Percentiles rank a stretch among this genome's conserved stretches.
Conservation (phyloP, 2,113 vertebrate genomes). For the Colius striatus region DNA sequence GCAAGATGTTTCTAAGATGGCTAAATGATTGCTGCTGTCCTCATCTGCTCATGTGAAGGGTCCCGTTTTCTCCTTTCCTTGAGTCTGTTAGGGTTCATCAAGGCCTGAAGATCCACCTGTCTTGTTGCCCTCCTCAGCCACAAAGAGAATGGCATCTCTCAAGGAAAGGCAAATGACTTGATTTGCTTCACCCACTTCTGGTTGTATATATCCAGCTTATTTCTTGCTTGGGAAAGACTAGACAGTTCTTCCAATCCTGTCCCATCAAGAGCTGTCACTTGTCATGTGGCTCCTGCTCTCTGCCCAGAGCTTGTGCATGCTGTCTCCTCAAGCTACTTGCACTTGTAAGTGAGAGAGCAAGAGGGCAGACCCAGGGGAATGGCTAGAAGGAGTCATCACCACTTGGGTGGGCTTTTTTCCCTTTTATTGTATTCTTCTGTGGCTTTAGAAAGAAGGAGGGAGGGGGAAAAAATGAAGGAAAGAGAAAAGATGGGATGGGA, state of each 20-base stretch:
- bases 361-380: background rate
- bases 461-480: accelerated
- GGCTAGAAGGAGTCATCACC: accelerated
- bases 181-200: background rate
- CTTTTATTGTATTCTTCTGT: background rate
- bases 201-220: background rate
- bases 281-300: background rate
- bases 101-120: background rate
- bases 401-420: background rate
- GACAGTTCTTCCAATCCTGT: accelerated
- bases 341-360: background rate
- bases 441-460: accelerated
- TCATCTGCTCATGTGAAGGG: background rate
- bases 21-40: background rate
- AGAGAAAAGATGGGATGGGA: background rate
- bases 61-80: background rate
- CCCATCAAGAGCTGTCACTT: background rate
- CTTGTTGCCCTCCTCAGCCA: background rate
- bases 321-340: background rate
- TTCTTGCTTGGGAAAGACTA: background rate
- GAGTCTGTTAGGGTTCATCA: accelerated
- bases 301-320: background rate
- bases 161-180: background rate
- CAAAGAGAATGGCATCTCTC: background rate
- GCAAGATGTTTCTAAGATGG: background rate